A percentile compares a stretch with the other conserved stretches of the same genome.
These are phyloP conservation scores for Stenodera caucasica DNA, from an alignment of 2,888 invertebrate genomes.

Conservation along the genomic window DNA sequence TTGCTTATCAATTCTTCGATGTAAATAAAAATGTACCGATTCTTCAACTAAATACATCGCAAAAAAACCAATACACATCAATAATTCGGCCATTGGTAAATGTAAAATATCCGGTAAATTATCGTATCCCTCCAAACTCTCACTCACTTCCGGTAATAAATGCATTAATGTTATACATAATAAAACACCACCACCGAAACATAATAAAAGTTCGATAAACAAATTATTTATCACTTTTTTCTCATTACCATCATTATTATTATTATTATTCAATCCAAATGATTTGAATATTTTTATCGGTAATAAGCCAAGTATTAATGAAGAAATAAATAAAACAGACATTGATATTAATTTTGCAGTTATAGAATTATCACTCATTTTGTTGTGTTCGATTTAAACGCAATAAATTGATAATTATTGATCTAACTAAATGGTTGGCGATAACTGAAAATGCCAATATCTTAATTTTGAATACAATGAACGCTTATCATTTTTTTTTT, in stretches of 20 bases:
- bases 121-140: slow-evolving; percentile 60
- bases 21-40: slow-evolving; percentile 70
- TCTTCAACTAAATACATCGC: slow-evolving; percentile 79
- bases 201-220: slow-evolving; percentile 65
- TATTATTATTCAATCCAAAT: slow-evolving; percentile 60
- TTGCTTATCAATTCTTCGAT: slow-evolving; percentile 40
- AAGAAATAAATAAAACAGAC: slow-evolving; percentile 73
- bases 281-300: slow-evolving; percentile 71
- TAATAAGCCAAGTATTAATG: slow-evolving; percentile 72
- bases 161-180: slow-evolving; percentile 81
- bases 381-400: not conserved
- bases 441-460: too few relatives aligned
- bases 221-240: slow-evolving; percentile 55
- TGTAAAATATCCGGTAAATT: slow-evolving; percentile 58
- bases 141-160: slow-evolving; percentile 76
- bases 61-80: slow-evolving; percentile 77
- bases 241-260: slow-evolving; percentile 58
- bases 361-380: not conserved
- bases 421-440: too few relatives aligned
- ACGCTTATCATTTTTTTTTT: too few relatives aligned
- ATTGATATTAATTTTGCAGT: slow-evolving; percentile 77
- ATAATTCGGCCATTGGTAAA: slow-evolving; percentile 69
- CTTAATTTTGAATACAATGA: too few relatives aligned
- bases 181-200: slow-evolving; percentile 81
- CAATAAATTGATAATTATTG: too few relatives aligned